Evolutionary conservation across 2,888 invertebrate genomes (phyloP), one percentile per base, ranked within the genome.

Genomic region (Catotricha subobsoleta): DNA sequence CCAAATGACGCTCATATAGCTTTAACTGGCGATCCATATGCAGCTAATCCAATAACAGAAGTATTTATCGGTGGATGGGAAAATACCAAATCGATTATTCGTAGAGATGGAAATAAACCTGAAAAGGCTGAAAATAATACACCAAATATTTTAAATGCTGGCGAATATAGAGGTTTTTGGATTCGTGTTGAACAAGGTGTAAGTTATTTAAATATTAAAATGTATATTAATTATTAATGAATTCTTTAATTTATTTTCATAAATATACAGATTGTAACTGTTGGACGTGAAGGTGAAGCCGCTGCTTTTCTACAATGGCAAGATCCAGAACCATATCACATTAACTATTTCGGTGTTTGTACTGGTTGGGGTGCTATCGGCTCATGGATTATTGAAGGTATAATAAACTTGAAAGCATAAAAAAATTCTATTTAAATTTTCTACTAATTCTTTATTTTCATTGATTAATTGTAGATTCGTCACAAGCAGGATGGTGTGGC

Each of bases 21-120:
- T 0, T 72, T 91, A 10, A 77, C 81, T 10, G 66, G 74, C 42
- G 72, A 72, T 1, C 76, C 83, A 3, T 64, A 68, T 35, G 82
- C 80, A 49, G 63, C 71, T 8, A 74, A 77, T 39, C 86, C 84
- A 18, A 82, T 88, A 68, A 76, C 78, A 56, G 90, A 91, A 71
- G 58, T 90, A 40, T 82, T 88, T 64, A 69, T 91, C 51, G 90
- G 90, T 21, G 88, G 88, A 23, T 91, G 88, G 90, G 72, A 72
- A 19, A 88, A 90, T 60, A 66, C 71, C 46, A 86, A 83, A 63
- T 83, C 82, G 25, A 79, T 83, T 1, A 82, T 86, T 55, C 76
- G 87, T 44, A 76, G 73, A 54, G 82, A 87, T 64, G 71, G 72
- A 55, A 65, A 72, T 45, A 74, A 83, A 60, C 82, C 84, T 3